phyloP scores from a whole-genome alignment of 53 echinoderm and acorn worm species.

The Henricia sp. region DNA sequence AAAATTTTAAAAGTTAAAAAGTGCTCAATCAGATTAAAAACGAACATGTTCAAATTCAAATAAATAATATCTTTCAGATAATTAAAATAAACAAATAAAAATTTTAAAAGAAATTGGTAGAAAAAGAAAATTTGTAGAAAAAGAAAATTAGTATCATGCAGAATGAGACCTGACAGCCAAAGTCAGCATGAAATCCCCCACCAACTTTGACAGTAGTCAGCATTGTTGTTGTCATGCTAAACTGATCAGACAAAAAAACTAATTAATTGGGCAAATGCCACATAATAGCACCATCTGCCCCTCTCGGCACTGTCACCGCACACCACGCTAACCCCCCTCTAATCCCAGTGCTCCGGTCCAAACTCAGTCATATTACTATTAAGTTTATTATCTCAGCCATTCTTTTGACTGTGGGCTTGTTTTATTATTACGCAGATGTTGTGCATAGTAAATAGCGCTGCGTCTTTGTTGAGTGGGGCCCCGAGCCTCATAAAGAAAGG shows the following conservation, averaged over 20 bases:
- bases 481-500: slow-evolving; percentile 52
- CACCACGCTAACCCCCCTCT: slow-evolving; percentile 42
- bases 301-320: slow-evolving; percentile 18
- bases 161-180: slow-evolving; percentile 3
- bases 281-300: slow-evolving; percentile 66
- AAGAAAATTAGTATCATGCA: background rate
- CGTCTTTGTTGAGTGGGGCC: slow-evolving; percentile 56
- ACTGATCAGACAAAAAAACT: slow-evolving; percentile 16
- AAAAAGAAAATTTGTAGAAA: slow-evolving; percentile 12
- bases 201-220: slow-evolving; percentile 37
- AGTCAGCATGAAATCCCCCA: background rate
- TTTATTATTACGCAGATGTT: slow-evolving; percentile 67
- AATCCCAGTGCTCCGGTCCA: slow-evolving; percentile 69
- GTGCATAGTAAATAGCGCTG: slow-evolving; percentile 58
- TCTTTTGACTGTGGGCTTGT: slow-evolving; percentile 75
- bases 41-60: no score
- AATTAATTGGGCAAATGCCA: slow-evolving; percentile 41
- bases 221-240: slow-evolving; percentile 42
- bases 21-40: no score
- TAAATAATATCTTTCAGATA: no score
- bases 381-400: slow-evolving; percentile 74
- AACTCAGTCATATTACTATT: slow-evolving; percentile 83
- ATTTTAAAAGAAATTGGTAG: background rate
- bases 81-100: background rate
- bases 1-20: no score